A percentile compares a stretch with the other conserved stretches of the same genome.
phyloP scores from a whole-genome alignment of 2,888 invertebrate species.

The Perdita meconis region DNA sequence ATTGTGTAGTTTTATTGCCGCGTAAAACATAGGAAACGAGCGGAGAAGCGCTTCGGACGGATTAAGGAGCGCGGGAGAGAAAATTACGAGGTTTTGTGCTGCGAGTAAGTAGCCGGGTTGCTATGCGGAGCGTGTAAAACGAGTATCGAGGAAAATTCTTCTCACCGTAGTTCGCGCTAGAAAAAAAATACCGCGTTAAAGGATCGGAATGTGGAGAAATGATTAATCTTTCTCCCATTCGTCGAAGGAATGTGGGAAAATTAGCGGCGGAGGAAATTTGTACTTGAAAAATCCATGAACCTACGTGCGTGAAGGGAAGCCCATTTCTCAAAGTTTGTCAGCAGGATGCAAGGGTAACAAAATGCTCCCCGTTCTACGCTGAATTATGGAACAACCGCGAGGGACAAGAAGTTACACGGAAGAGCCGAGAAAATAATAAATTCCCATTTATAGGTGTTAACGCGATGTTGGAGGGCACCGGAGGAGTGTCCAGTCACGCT shows the following conservation, averaged over 20 bases:
- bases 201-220: too few relatives aligned
- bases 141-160: too few relatives aligned
- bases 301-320: background rate
- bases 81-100: background rate
- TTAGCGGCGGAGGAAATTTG: too few relatives aligned
- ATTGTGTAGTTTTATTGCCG: background rate
- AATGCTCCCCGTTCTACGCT: background rate
- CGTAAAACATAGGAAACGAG: background rate
- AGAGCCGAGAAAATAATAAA: slow-evolving; percentile 56
- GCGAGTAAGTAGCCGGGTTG: background rate
- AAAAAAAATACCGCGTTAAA: too few relatives aligned
- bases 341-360: background rate
- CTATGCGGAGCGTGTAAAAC: too few relatives aligned
- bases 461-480: slow-evolving; percentile 53
- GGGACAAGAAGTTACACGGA: slow-evolving; percentile 10
- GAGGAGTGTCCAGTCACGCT: slow-evolving; percentile 78
- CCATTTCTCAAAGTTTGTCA: background rate
- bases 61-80: background rate
- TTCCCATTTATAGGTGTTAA: slow-evolving; percentile 60
- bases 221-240: too few relatives aligned
- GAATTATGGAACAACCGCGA: slow-evolving; percentile 6
- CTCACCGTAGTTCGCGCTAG: too few relatives aligned
- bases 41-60: background rate
- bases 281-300: too few relatives aligned
- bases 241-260: too few relatives aligned